Percentiles rank a stretch among this genome's conserved stretches.
These are phyloP conservation scores for Trematomus bernacchii DNA, from an alignment of 2,797 vertebrate species.

Conservation along the genomic window DNA sequence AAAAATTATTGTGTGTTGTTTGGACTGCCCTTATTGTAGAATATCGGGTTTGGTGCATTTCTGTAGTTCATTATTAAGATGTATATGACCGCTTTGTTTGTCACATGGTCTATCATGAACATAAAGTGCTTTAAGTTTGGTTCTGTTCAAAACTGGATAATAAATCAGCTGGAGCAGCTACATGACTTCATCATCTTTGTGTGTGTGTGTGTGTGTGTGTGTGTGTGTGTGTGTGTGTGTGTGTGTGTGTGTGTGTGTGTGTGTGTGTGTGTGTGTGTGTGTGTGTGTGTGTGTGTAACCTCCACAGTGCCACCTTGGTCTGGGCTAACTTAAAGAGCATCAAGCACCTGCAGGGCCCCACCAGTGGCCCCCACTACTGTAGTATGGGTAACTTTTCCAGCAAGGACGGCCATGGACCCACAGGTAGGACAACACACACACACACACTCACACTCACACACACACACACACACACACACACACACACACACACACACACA, in stretches of 20 bases:
- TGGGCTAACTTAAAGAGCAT: conserved; percentile 47
- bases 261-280: conserved; percentile 32
- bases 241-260: no score
- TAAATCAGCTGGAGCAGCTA: conserved; percentile 24
- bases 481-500: background rate
- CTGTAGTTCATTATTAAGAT: background rate
- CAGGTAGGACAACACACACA: conserved; percentile 72
- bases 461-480: conserved; percentile 18
- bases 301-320: conserved; percentile 38
- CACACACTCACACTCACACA: conserved; percentile 3
- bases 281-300: conserved; percentile 57
- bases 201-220: conserved; percentile 4
- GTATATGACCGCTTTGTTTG: conserved; percentile 20
- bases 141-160: background rate
- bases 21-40: no score
- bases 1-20: background rate
- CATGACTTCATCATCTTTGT: conserved; percentile 38
- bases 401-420: conserved; percentile 80
- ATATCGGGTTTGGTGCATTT: conserved; percentile 3
- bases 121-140: background rate
- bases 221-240: no score
- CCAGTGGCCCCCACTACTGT: conserved; percentile 54
- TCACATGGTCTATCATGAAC: background rate
- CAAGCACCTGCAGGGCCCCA: conserved; percentile 64
- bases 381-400: conserved; percentile 86